These are phyloP conservation scores for Trachelus iudaicus DNA, from an alignment of 2,888 invertebrate genomes.

Conservation along the genomic window DNA sequence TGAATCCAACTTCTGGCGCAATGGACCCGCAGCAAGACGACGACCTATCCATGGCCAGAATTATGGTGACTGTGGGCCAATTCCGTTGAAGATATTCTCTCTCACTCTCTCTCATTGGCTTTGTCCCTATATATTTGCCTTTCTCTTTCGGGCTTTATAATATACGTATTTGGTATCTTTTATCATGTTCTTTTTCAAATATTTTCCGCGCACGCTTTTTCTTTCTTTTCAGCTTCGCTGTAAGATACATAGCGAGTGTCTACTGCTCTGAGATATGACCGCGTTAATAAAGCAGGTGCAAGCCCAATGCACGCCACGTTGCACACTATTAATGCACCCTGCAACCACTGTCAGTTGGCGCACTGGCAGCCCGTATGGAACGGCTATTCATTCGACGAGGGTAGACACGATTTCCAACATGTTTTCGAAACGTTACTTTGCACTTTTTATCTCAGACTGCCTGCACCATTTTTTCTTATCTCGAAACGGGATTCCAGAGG, in stretches of 20 bases:
- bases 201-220: not conserved
- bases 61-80: not conserved
- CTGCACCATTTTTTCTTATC: not conserved
- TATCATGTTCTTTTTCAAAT: not conserved
- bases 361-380: not conserved
- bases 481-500: not conserved
- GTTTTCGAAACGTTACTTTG: not conserved
- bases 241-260: not conserved
- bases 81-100: not conserved
- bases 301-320: slow-evolving; percentile 15
- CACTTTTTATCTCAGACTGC: not conserved
- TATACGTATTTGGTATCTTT: not conserved
- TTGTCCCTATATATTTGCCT: not conserved
- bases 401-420: not conserved
- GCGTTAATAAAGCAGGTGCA: slow-evolving; percentile 53
- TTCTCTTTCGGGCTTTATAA: not conserved
- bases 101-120: not conserved
- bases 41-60: not conserved
- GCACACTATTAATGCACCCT: not conserved
- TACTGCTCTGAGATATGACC: slow-evolving; percentile 28
- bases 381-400: not conserved
- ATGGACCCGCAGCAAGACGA: not conserved
- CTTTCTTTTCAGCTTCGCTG: not conserved
- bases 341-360: not conserved
- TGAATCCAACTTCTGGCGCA: not conserved